Conservation (phyloP, 2,888 invertebrate genomes). For the Euplexia lucipara region DNA sequence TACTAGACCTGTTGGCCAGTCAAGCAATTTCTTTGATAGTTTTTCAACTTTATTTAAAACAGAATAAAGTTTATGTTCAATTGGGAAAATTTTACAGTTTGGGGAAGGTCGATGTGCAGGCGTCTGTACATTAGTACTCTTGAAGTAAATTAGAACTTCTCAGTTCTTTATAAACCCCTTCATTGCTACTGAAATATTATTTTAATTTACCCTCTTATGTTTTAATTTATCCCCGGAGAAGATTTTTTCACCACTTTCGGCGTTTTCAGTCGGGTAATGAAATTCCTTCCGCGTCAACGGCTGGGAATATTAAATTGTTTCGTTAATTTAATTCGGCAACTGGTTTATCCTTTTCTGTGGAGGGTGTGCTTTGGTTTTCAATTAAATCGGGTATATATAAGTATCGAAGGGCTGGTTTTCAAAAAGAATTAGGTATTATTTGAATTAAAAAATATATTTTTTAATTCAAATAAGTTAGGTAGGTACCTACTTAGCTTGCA, state of each 20-base stretch:
- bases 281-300: constrained; percentile 47
- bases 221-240: constrained; percentile 7
- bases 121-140: too few species aligned
- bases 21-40: too few species aligned
- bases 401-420: constrained; percentile 5
- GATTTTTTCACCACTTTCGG: constrained; percentile 31
- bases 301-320: constrained; percentile 51
- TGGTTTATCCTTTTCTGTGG: constrained; percentile 32
- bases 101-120: too few species aligned
- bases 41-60: too few species aligned
- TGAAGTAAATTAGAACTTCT: not conserved
- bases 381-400: constrained; percentile 17
- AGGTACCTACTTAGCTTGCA: too few species aligned
- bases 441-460: not conserved
- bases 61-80: too few species aligned
- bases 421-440: too few species aligned
- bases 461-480: not conserved
- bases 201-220: constrained; percentile 16
- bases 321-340: constrained; percentile 40
- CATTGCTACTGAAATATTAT: constrained; percentile 2
- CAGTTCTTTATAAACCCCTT: not conserved
- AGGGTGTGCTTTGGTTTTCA: constrained; percentile 28
- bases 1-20: too few species aligned
- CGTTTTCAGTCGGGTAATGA: constrained; percentile 34
- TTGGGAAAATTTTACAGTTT: too few species aligned